A percentile compares a stretch with the other conserved stretches of the same genome.
phyloP scores from a whole-genome alignment of 2,797 vertebrate species.

The Acrocephalus scirpaceus region DNA sequence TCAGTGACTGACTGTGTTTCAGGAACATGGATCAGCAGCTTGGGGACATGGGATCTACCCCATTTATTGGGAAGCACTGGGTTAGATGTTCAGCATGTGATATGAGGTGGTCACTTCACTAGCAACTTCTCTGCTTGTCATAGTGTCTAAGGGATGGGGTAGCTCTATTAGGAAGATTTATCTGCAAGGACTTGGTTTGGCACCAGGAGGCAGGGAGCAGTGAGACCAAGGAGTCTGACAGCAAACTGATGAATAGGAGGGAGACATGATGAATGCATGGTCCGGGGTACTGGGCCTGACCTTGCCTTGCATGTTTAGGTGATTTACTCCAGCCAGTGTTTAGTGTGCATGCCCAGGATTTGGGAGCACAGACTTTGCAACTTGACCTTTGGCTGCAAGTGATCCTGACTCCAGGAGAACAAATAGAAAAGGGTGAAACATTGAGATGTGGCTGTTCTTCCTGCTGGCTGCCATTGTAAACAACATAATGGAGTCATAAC shows the following conservation, averaged over 20 bases:
- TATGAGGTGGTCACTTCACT: not conserved
- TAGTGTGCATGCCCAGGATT: not conserved
- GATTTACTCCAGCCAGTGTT: not conserved
- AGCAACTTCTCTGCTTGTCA: not conserved
- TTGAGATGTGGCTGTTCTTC: not conserved
- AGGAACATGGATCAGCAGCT: not conserved
- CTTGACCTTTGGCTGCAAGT: not conserved
- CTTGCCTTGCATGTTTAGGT: not conserved
- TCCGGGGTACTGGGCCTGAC: not conserved
- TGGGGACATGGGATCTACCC: accelerated
- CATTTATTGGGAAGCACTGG: accelerated
- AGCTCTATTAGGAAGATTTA: not conserved
- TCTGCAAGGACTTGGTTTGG: accelerated
- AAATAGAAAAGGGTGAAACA: not conserved
- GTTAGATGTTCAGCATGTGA: not conserved
- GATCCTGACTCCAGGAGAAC: not conserved
- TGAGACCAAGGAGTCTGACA: not conserved
- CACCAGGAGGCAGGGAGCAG: not conserved
- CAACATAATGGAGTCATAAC: no score
- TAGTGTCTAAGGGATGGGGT: not conserved
- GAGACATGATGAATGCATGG: accelerated
- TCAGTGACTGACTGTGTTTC: not conserved
- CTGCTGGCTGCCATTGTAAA: not conserved
- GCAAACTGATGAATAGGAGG: not conserved
- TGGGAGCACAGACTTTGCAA: not conserved